Evolutionary conservation across 1,140 invertebrate species (phyloP).

Genomic region (Drosophila sproati): DNA sequence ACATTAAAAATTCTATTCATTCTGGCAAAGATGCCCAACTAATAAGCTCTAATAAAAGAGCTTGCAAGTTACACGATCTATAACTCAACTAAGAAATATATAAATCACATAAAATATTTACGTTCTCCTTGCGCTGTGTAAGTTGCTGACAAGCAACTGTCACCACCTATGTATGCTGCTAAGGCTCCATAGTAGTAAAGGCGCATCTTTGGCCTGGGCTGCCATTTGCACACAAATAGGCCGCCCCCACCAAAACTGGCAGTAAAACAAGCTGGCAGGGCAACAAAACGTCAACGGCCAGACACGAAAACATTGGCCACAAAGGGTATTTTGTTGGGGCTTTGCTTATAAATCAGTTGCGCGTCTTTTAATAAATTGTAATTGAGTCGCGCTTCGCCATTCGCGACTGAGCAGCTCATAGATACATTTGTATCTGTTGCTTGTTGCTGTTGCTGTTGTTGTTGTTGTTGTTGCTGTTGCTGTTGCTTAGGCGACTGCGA

Average conservation of each 20-base stretch:
- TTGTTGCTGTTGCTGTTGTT: constrained; percentile 12
- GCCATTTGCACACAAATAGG: constrained; percentile 78
- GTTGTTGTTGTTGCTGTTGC: constrained; percentile 37
- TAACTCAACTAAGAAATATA: background rate
- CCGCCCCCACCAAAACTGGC: constrained; percentile 55
- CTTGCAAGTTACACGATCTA: background rate
- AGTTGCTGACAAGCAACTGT: constrained; percentile 76
- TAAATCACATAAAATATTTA: constrained; percentile 18
- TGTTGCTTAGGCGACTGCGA: constrained; percentile 3
- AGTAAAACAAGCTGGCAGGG: constrained; percentile 45
- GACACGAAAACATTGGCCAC: constrained; percentile 65
- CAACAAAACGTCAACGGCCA: constrained; percentile 62
- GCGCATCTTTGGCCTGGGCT: constrained; percentile 25
- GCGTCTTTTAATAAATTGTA: constrained; percentile 82
- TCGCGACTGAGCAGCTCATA: constrained; percentile 71
- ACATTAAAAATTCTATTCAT: no score
- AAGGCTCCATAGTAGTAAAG: background rate
- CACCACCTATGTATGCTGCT: constrained; percentile 53
- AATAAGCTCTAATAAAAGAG: background rate
- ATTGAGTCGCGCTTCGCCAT: constrained; percentile 79
- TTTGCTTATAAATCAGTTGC: constrained; percentile 78
- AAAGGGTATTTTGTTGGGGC: constrained; percentile 27
- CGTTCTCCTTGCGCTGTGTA: constrained; percentile 41
- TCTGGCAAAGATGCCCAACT: background rate
- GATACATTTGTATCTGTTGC: constrained; percentile 72